Percentiles rank a stretch among this genome's conserved stretches.
These are phyloP conservation scores for Caenorhabditis sp. DNA, from an alignment of 2,888 invertebrate genomes.

Conservation along the genomic window DNA sequence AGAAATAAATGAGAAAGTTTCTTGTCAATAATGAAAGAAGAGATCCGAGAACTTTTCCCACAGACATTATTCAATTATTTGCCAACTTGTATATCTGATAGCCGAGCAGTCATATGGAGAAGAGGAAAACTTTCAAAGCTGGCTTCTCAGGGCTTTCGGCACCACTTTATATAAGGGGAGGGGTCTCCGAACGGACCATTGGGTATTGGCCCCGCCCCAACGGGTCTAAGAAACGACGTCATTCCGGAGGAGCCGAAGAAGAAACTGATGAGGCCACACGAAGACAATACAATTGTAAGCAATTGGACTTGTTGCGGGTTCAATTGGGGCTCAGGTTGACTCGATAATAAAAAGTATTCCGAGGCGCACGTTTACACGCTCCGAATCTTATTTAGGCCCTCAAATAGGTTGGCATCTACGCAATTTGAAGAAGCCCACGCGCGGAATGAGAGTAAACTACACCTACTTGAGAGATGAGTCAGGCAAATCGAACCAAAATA, in stretches of 20 bases:
- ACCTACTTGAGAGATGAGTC: constrained; percentile 36
- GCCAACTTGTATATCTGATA: constrained; percentile 10
- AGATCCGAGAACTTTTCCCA: constrained; percentile 21
- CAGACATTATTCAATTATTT: constrained; percentile 40
- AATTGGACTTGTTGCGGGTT: constrained; percentile 24
- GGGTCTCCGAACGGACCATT: constrained; percentile 54
- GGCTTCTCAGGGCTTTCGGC: constrained; percentile 9
- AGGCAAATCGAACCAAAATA: constrained; percentile 20
- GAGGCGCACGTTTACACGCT: constrained; percentile 37
- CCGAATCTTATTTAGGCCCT: constrained; percentile 32
- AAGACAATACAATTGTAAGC: constrained; percentile 43
- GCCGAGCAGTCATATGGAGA: constrained; percentile 1
- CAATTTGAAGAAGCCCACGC: constrained; percentile 47
- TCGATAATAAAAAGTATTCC: constrained; percentile 6
- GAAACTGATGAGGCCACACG: neutral
- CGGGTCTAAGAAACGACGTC: constrained; percentile 45
- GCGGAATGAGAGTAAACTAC: constrained; percentile 16
- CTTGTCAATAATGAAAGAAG: constrained; percentile 14
- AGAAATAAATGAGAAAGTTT: neutral
- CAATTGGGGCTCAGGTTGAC: constrained; percentile 42
- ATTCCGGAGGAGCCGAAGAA: constrained; percentile 22
- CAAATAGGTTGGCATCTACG: constrained; percentile 22
- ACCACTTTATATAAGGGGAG: constrained; percentile 52
- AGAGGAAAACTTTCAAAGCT: constrained; percentile 11
- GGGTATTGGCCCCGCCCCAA: constrained; percentile 36